Base-by-base conservation (phyloP, 2,888 invertebrate species). In the Auanema freiburgensis region DNA sequence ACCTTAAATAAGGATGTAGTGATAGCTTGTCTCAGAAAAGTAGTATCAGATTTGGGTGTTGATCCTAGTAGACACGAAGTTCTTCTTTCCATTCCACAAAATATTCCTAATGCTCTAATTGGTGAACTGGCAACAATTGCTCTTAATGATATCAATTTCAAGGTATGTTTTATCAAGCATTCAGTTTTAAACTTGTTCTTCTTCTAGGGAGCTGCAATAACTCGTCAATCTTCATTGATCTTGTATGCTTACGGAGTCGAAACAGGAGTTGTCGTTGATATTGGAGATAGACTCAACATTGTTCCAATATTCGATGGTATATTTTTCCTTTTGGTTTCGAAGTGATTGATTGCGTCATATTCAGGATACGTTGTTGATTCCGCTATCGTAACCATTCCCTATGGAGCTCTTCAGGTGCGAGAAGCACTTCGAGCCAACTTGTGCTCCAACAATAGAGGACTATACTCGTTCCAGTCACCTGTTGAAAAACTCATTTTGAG, bases 181-280 rank as follows among this genome's bases (percentile, higher is more conserved):
- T 3, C 11, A 21, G 2, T 16, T 24, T 14, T n/a, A n/a, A 14
- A 44, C 5, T 57, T 14, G 24, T 25, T 44, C 50, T 51, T 51
- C 24, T 23, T 33, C 50, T 57, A 76, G 72, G 69, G 60, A 21
- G 85, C 87, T 14, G 86, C 86, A 76, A 85, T 88, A 72, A 86
- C 86, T 42, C 86, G 87, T 66, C 88, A 89, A 80, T 85, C 88
- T 8, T 84, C 88, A 14, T 83, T 88, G 52, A 85, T 88, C 21
- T 85, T 88, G 25, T 88, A 88, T 83, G 86, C 88, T 1, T 88
- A 88, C 81, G 87, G 87, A 64, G 85, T 87, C 24, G 87, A 86
- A 3, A 87, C 88, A 10, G 88, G 88, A 21, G 86, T 88, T 55
- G 86, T 88, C 40, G 87, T 88, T 18, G 88, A 88, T 77, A 85